Conservation (phyloP, 2,888 invertebrate genomes). For the Drosophila sordidapex region DNA sequence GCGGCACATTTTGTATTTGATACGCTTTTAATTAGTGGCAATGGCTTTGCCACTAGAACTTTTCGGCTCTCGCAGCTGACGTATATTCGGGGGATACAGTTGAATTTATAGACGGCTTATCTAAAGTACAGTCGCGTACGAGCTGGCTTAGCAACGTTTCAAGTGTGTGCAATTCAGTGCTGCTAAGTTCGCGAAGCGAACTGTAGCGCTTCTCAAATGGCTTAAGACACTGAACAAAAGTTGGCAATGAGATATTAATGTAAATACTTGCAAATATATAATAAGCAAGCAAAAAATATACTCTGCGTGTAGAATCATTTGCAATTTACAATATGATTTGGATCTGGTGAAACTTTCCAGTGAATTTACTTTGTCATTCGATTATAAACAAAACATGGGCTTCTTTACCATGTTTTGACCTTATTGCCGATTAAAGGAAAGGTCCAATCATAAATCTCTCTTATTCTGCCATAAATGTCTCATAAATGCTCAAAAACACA, state of each 20-base stretch:
- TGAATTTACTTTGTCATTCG: not conserved
- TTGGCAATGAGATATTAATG: constrained; percentile 20
- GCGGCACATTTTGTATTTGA: constrained; percentile 66
- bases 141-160: constrained; percentile 57
- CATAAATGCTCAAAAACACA: not conserved
- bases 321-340: not conserved
- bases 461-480: not conserved
- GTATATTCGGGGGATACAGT: constrained; percentile 32
- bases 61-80: constrained; percentile 59
- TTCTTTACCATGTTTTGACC: not conserved
- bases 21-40: constrained; percentile 78
- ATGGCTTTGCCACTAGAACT: constrained; percentile 55
- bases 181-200: constrained; percentile 11
- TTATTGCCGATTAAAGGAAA: not conserved
- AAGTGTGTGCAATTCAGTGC: constrained; percentile 14
- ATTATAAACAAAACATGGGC: not conserved
- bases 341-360: not conserved
- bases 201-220: constrained; percentile 24
- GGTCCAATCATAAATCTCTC: not conserved
- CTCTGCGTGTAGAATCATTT: not conserved
- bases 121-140: constrained; percentile 47
- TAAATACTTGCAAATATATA: constrained; percentile 5
- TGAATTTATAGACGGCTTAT: constrained; percentile 35
- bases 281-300: not conserved
- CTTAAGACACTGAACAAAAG: constrained; percentile 18